Evolutionary conservation across 2,113 vertebrate genomes (phyloP).

Genomic region (Callorhinus ursinus): DNA sequence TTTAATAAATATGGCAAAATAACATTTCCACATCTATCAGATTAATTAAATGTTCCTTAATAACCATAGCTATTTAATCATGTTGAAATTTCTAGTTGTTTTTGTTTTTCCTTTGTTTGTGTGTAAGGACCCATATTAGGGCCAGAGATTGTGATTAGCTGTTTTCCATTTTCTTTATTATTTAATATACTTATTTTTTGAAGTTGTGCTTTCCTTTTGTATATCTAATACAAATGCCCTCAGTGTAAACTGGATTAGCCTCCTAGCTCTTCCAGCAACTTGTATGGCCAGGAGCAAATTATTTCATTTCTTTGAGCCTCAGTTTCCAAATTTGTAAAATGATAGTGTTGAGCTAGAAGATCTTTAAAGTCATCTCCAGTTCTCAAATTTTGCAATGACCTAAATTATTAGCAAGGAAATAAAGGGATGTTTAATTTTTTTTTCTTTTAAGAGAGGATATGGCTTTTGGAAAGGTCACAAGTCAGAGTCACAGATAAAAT

Average conservation of each 20-base stretch:
- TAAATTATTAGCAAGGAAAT: not conserved
- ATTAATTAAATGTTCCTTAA: slow-evolving; percentile 1
- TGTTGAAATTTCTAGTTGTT: slow-evolving; percentile 28
- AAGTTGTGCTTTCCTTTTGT: slow-evolving; percentile 6
- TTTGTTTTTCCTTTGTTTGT: not conserved
- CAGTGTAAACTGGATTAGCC: not conserved
- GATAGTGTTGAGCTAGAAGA: not conserved
- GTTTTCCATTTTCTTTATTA: slow-evolving; percentile 30
- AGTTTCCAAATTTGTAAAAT: not conserved
- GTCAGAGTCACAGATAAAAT: not conserved
- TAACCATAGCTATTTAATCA: slow-evolving; percentile 16
- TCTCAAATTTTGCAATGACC: slow-evolving; percentile 18
- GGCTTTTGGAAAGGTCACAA: not conserved
- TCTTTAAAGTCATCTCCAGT: not conserved
- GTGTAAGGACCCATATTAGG: not conserved
- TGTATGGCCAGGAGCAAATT: not conserved
- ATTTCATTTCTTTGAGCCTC: not conserved
- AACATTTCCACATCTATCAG: not conserved
- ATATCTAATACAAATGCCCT: not conserved
- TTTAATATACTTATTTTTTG: not conserved
- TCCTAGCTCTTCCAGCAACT: not conserved
- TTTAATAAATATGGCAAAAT: not conserved
- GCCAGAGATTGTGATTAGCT: not conserved
- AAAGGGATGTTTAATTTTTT: not conserved
- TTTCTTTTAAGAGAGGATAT: slow-evolving; percentile 12